A percentile compares a stretch with the other conserved stretches of the same genome.
These are phyloP conservation scores for Cricetomys ansorgei DNA, from an alignment of 2,113 vertebrate species.

Conservation along the genomic window DNA sequence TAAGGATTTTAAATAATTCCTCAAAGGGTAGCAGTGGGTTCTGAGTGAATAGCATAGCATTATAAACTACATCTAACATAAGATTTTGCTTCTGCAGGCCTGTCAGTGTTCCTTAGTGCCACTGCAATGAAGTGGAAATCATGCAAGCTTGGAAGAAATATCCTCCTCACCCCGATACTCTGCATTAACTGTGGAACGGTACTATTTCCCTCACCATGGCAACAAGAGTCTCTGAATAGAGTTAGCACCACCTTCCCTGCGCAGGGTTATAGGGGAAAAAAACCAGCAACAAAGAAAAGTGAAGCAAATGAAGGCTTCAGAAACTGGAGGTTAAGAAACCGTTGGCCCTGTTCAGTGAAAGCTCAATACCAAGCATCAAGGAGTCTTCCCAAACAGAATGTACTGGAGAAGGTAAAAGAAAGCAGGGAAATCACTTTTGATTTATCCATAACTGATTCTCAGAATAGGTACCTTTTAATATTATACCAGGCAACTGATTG, in stretches of 20 bases:
- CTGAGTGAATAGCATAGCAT: conserved; percentile 63
- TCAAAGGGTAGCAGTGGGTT: conserved; percentile 63
- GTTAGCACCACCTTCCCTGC: conserved; percentile 45
- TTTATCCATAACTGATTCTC: neutral
- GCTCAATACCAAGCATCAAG: neutral
- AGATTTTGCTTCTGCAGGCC: conserved; percentile 57
- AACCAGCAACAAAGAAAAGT: conserved; percentile 47
- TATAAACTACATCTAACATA: conserved; percentile 59
- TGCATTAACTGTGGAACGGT: conserved; percentile 67
- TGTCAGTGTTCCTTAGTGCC: conserved; percentile 47
- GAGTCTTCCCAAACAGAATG: neutral
- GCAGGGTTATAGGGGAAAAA: conserved; percentile 48
- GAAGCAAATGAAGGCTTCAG: conserved; percentile 6
- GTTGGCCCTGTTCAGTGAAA: neutral
- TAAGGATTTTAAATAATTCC: conserved; percentile 75
- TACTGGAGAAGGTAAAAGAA: accelerated
- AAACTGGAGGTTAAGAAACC: neutral
- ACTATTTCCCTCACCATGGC: conserved; percentile 77
- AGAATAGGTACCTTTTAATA: conserved; percentile 19
- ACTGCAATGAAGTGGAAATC: conserved; percentile 68
- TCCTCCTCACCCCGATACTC: conserved; percentile 52
- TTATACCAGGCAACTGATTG: conserved; percentile 27
- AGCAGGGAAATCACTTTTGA: neutral
- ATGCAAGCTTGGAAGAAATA: conserved; percentile 51
- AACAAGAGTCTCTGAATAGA: conserved; percentile 61